These are phyloP conservation scores for Ditula angustiorana DNA, from an alignment of 2,888 invertebrate species.

Conservation along the genomic window DNA sequence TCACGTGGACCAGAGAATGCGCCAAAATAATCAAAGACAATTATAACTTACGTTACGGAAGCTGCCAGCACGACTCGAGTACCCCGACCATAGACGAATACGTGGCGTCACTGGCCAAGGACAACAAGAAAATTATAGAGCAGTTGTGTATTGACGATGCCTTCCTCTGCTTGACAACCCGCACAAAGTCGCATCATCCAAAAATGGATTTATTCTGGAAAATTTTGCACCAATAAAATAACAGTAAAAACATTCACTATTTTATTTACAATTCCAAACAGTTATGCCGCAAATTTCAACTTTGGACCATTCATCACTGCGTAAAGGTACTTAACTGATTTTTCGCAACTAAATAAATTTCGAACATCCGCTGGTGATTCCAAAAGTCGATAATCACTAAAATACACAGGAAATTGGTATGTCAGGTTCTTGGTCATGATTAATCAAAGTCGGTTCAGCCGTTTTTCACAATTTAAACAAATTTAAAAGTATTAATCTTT, in stretches of 20 bases:
- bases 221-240: slow-evolving; percentile 21
- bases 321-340: background rate
- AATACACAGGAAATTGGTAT: no score
- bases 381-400: background rate
- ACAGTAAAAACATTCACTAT: slow-evolving; percentile 8
- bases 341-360: background rate
- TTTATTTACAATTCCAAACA: slow-evolving; percentile 24
- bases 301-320: slow-evolving; percentile 4
- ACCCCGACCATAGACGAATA: slow-evolving; percentile 19
- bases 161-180: background rate
- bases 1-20: slow-evolving; percentile 66
- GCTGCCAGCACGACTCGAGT: no score
- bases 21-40: slow-evolving; percentile 50
- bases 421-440: no score
- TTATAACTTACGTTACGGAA: no score
- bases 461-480: no score
- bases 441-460: no score
- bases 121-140: slow-evolving; percentile 1
- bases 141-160: slow-evolving; percentile 21
- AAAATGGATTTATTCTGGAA: slow-evolving; percentile 30
- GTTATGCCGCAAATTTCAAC: background rate
- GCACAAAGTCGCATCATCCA: background rate
- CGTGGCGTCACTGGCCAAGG: background rate
- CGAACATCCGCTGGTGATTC: background rate
- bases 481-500: no score